These are phyloP conservation scores for Sycophaga agraensis DNA, from an alignment of 1,140 invertebrate species.

Conservation along the genomic window DNA sequence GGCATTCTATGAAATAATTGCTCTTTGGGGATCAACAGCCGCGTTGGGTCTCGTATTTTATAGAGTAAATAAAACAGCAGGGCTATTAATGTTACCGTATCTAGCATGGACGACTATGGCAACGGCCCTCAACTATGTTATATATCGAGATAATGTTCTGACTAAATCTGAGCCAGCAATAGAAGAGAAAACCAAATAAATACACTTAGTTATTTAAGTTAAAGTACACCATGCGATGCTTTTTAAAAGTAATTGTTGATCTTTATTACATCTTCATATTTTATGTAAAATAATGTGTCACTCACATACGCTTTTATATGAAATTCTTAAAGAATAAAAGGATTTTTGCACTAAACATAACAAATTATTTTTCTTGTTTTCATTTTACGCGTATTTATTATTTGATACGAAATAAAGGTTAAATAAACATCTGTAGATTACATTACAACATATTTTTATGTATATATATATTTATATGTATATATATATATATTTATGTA, in stretches of 20 bases:
- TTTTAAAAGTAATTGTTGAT: slow-evolving; percentile 25
- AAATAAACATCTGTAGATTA: slow-evolving; percentile 41
- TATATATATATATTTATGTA: slow-evolving; percentile 40
- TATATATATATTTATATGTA: slow-evolving; percentile 45
- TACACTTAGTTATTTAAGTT: background rate
- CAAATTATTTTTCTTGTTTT: slow-evolving; percentile 10
- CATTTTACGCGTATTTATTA: slow-evolving; percentile 49
- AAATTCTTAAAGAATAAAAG: slow-evolving; percentile 20
- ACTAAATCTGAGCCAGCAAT: slow-evolving; percentile 37
- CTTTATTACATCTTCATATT: background rate
- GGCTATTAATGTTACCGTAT: slow-evolving; percentile 75
- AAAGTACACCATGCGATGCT: slow-evolving; percentile 3
- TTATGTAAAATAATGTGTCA: background rate
- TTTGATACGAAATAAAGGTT: slow-evolving; percentile 53
- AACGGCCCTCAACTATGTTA: slow-evolving; percentile 64
- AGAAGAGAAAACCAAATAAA: slow-evolving; percentile 35
- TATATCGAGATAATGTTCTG: slow-evolving; percentile 67
- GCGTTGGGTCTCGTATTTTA: slow-evolving; percentile 69
- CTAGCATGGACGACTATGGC: slow-evolving; percentile 77
- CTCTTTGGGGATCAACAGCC: slow-evolving; percentile 65
- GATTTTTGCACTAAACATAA: slow-evolving; percentile 39
- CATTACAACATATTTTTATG: slow-evolving; percentile 34
- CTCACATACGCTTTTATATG: slow-evolving; percentile 16
- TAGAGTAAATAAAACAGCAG: slow-evolving; percentile 68
- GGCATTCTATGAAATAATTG: slow-evolving; percentile 71